Evolutionary conservation across 2,113 vertebrate genomes (phyloP), one percentile per base, ranked within the genome.

Genomic region (Burhinus oedicnemus): DNA sequence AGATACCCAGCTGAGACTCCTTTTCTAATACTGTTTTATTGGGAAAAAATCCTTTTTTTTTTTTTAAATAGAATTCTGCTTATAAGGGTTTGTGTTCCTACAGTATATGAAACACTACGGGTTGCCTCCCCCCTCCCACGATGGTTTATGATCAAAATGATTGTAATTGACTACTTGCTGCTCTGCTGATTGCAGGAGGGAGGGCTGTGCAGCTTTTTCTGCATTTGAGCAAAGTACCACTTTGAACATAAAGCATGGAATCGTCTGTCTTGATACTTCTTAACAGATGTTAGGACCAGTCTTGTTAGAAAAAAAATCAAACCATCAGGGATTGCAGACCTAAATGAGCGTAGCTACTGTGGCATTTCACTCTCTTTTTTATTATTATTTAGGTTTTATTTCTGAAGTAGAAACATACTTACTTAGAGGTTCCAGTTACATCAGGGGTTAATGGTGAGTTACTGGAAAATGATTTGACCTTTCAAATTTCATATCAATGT

Each of bases 1-100:
- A 94, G 89, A 94, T 32, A 82, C 5, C 60, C 86, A 94, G 71
- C 55, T 71, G 95, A 92, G 71, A 91, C 84, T 92, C 83, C 86
- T 42, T 87, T 92, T 85, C 86, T 42, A 89, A 87, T 87, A 91
- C n/a, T 75, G 42, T 70, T 89, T 91, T 91, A 83, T 65, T 85
- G 55, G 44, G 68, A 87, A 57, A 54, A 58, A 45, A 8, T 3
- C 12, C 14, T 62, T 60, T 60, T 44, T 4, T 14, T 38, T 77
- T 57, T 74, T 45, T 49, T 49, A 23, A 51, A 74, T 12, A 77
- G n/a, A 20, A 42, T 76, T 83, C 52, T 77, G 58, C 36, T 83
- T 36, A 27, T 8, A 68, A 1, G 2, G 30, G 44, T 68, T 65
- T 60, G 38, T 65, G 23, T 60, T 93, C 65, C 66, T 83, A 55